Evolutionary conservation across 2,113 vertebrate genomes (phyloP), one percentile per base, ranked within the genome.

Genomic region (Atractosteus spatula): DNA sequence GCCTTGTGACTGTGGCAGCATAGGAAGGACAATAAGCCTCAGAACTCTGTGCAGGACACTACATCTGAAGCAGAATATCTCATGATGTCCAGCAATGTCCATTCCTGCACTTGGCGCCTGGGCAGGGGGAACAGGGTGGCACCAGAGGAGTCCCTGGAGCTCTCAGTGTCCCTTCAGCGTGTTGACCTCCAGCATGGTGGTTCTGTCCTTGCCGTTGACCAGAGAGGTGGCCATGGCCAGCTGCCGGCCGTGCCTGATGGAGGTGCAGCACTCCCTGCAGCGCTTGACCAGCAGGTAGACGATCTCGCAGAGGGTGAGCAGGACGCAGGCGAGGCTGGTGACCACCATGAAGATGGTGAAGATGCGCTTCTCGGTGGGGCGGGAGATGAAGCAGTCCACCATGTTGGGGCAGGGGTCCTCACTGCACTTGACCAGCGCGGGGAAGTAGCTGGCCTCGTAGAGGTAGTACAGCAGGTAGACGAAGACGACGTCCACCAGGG

Each of bases 261-360:
- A 1, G 2, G 2, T 14, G 13, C 84, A 0, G 3, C 69, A 71
- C 81, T 97, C 92, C 0, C 3, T 54, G 78, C 91, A 96, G 63
- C 94, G 84, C 81, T 99, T 99, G 13, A 89, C 82, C 0, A 98
- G 63, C 70, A 99, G 87, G 88, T 99, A 99, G 69, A 82, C 0
- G 3, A 94, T 91, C 85, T 99, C 97, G 0, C 93, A 0, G 0
- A 97, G 29, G 62, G 92, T 96, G 56, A 99, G 94, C 41, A 95
- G 29, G 51, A 99, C 76, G 69, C 97, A 99, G 67, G 89, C 0
- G 29, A 91, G 80, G 55, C 96, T 88, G 0, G 92, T 95, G 81
- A 90, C 72, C 77, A 98, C 93, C 96, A 97, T 99, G 85, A 99
- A 99, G 76, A 98, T 66, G 13, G 96, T 97, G 89, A 99, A 99